These are phyloP conservation scores for Erythrocercus mccallii DNA, from an alignment of 2,113 vertebrate species.

Conservation along the genomic window DNA sequence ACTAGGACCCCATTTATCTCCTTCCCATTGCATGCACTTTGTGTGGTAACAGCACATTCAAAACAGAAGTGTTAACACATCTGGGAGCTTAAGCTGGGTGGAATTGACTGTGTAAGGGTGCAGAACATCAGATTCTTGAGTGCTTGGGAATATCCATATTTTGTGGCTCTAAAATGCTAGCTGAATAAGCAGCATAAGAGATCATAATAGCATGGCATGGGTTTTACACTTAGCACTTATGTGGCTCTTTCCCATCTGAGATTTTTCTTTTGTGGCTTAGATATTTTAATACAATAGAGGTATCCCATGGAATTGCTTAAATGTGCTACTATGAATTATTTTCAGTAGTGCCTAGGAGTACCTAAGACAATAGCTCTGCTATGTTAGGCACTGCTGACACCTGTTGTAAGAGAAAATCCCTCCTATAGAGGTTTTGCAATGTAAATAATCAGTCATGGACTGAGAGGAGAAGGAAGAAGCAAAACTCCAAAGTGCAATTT, in stretches of 20 bases:
- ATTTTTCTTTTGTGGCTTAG: not conserved
- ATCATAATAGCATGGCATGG: not conserved
- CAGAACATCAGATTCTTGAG: not conserved
- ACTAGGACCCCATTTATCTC: not conserved
- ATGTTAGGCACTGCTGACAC: not conserved
- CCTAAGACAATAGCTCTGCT: not conserved
- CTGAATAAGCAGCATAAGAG: not conserved
- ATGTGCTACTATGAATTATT: not conserved
- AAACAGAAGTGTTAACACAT: not conserved
- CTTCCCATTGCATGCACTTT: not conserved
- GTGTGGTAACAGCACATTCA: not conserved
- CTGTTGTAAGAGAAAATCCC: not conserved
- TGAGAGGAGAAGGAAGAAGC: not conserved
- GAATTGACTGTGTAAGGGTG: not conserved
- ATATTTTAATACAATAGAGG: not conserved
- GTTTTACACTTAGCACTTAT: not conserved
- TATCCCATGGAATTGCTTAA: not conserved
- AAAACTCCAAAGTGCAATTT: not conserved
- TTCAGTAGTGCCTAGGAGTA: not conserved
- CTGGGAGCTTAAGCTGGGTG: not conserved
- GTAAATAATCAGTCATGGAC: not conserved
- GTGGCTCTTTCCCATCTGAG: not conserved
- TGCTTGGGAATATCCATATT: not conserved
- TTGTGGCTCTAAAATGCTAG: not conserved
- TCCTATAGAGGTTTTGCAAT: not conserved